Base-by-base conservation (phyloP, 2,888 invertebrate species). In the Myopa tessellatipennis region DNA sequence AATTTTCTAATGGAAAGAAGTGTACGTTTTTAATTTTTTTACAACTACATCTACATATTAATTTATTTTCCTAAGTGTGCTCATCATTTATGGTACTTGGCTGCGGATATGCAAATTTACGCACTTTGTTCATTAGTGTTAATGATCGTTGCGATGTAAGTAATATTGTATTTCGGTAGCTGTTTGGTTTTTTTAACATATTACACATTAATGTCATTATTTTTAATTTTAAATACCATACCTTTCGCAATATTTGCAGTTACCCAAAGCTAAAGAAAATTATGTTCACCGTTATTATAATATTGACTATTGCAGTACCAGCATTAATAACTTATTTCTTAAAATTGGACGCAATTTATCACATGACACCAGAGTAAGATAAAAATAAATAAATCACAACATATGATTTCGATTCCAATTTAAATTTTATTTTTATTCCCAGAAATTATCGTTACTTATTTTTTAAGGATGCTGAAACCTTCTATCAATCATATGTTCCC, bases 81-180 rank as follows among this genome's bases (percentile, higher is more conserved):
- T 14, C 88, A 86, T 18, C 88, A 88, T 68, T 86, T 88, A 0
- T 89, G 88, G 88, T 89, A 87, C 58, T 70, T 88, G 69, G 85
- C 85, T 0, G 84, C 88, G 3, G 88, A 88, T 79, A 87, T 88
- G 83, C 88, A 88, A 68, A 82, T 88, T 26, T 88, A 85, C 72
- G 83, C 85, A 73, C 73, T 88, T 6, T 85, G 85, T 18, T 75
- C 85, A 1, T 81, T 84, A 4, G 76, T 85, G 0, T 76, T 86
- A 40, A 84, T 88, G 36, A 38, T 86, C 0, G 82, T 81, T 3
- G 82, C 83, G 63, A 88, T 84, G 88, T 88, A 72, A 81, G 83
- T 38, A 55, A 55, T 55, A 16, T 4, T n/a, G 5, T 55, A 16
- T 4, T n/a, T n/a, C 26, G 26, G 26, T 26, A 26, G 10, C 55